Evolutionary conservation across 1,140 invertebrate species (phyloP).

Genomic region (Leptopilina clavipes): DNA sequence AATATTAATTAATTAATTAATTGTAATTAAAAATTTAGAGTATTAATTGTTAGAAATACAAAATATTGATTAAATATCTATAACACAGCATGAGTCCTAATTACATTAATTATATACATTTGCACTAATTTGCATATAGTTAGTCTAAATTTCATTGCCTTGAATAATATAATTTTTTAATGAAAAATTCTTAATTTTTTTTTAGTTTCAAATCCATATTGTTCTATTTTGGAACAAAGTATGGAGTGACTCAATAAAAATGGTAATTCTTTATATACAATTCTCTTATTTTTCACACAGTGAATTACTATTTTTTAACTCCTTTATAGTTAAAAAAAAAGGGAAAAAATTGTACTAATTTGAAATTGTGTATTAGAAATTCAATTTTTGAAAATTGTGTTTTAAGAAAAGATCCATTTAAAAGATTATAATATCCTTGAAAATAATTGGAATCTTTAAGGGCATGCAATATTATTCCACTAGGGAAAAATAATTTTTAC

Average conservation of each 20-base stretch:
- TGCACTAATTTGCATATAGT: not conserved
- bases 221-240: slow-evolving; percentile 3
- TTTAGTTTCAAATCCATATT: slow-evolving; percentile 20
- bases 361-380: not conserved
- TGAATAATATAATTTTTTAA: not conserved
- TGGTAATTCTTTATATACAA: slow-evolving; percentile 16
- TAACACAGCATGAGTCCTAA: not conserved
- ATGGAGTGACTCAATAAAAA: slow-evolving; percentile 12
- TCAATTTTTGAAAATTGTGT: not conserved
- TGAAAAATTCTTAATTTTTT: slow-evolving; percentile 3
- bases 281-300: not conserved
- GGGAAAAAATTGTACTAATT: not conserved
- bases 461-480: too few species aligned
- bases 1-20: too few species aligned
- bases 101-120: not conserved
- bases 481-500: too few species aligned
- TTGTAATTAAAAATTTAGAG: too few species aligned
- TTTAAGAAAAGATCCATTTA: too few species aligned
- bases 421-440: too few species aligned
- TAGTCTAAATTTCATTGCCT: not conserved
- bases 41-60: too few species aligned
- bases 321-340: not conserved
- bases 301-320: slow-evolving; percentile 26
- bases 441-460: too few species aligned
- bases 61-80: not conserved